Percentiles rank a stretch among this genome's conserved stretches.
These are phyloP conservation scores for Balearica regulorum DNA, from an alignment of 2,797 vertebrate species.

Conservation along the genomic window DNA sequence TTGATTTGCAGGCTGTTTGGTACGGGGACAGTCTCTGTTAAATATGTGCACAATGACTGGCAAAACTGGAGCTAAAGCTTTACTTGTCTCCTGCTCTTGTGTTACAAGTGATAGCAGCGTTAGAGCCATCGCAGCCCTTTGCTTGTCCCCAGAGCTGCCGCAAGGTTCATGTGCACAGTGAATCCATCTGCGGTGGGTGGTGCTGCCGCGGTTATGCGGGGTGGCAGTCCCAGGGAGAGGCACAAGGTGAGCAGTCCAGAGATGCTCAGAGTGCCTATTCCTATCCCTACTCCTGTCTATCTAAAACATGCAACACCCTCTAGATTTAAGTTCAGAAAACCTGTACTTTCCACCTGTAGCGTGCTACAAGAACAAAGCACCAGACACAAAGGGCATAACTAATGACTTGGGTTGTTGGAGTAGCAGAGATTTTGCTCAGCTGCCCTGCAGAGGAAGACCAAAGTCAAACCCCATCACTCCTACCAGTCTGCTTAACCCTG, in stretches of 20 bases:
- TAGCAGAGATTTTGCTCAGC: background rate
- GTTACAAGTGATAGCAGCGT: background rate
- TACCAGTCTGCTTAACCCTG: background rate
- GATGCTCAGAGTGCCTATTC: background rate
- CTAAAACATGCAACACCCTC: background rate
- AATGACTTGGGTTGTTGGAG: background rate
- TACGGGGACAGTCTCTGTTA: background rate
- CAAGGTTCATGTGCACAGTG: rapidly evolving
- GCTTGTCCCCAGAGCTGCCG: background rate
- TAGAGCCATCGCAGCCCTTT: background rate
- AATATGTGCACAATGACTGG: background rate
- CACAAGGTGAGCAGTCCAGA: background rate
- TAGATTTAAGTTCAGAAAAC: background rate
- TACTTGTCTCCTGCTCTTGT: background rate
- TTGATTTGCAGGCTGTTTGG: background rate
- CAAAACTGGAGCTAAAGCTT: background rate
- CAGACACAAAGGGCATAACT: background rate
- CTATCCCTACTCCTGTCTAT: background rate
- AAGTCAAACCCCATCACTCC: background rate
- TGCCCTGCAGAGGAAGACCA: background rate
- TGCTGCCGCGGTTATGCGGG: background rate
- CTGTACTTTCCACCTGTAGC: background rate
- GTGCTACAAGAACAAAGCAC: background rate
- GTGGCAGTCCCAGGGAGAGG: background rate
- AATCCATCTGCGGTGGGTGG: background rate